Conservation (phyloP, 2,797 vertebrate genomes). For the Sebastolobus altivelis region DNA sequence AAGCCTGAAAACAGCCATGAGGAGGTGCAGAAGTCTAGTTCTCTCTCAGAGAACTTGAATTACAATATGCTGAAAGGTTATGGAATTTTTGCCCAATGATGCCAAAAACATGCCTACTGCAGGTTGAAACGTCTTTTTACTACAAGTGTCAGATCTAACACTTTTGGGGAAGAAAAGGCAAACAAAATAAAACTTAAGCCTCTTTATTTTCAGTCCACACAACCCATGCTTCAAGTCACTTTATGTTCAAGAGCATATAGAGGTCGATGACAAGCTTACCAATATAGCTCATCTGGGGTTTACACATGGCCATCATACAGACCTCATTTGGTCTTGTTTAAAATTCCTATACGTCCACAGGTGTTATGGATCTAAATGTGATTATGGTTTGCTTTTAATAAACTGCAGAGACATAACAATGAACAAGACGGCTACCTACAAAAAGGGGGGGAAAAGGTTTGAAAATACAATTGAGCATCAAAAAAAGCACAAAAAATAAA, state of each 20-base stretch:
- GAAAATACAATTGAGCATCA: constrained; percentile 76
- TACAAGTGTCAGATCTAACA: constrained; percentile 1
- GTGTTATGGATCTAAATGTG: constrained; percentile 78
- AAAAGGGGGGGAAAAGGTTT: constrained; percentile 50
- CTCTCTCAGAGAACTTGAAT: no score
- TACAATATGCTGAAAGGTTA: no score
- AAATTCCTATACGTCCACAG: constrained; percentile 72
- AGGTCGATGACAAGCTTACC: constrained; percentile 66
- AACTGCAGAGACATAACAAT: constrained; percentile 79
- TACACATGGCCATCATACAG: constrained; percentile 63
- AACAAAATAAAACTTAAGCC: constrained; percentile 60
- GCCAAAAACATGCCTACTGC: no score
- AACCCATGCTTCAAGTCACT: constrained; percentile 83
- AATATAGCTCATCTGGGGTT: constrained; percentile 67
- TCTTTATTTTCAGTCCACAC: constrained; percentile 84
- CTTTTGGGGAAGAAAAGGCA: constrained; percentile 22
- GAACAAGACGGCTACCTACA: constrained; percentile 79
- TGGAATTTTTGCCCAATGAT: no score
- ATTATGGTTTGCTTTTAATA: constrained; percentile 81
- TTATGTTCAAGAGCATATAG: constrained; percentile 72
- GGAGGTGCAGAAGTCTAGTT: no score
- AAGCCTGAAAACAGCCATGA: no score
- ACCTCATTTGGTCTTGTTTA: constrained; percentile 75
- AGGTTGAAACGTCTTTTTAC: no score
- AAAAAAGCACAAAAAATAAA: constrained; percentile 58